A percentile compares a stretch with the other conserved stretches of the same genome.
phyloP scores from a whole-genome alignment of 2,888 invertebrate genomes.

The Pharmacophagus antenor region DNA sequence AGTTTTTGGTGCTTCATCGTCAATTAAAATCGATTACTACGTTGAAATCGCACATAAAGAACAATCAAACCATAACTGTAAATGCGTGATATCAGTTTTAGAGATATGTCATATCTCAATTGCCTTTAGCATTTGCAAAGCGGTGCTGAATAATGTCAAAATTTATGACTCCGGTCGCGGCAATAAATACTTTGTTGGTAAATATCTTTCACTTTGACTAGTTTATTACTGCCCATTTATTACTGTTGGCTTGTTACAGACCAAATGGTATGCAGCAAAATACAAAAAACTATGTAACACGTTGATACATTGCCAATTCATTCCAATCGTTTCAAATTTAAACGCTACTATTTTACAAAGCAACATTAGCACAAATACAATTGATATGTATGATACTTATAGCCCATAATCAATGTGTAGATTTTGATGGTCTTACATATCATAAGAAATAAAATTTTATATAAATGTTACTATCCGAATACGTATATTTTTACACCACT shows the following conservation, averaged over 20 bases:
- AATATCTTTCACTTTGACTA: slow-evolving; percentile 21
- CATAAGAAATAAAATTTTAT: too few species aligned
- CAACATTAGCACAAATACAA: too few species aligned
- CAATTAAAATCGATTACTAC: neutral
- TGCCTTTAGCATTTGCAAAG: slow-evolving; percentile 20
- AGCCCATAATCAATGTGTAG: too few species aligned
- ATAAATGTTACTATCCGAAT: too few species aligned
- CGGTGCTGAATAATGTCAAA: slow-evolving; percentile 12
- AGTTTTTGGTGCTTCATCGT: neutral
- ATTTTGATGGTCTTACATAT: too few species aligned
- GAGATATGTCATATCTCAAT: slow-evolving; percentile 17
- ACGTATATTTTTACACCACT: too few species aligned
- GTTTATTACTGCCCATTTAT: slow-evolving; percentile 15
- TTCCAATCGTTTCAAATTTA: too few species aligned
- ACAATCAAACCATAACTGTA: neutral
- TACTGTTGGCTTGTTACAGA: neutral
- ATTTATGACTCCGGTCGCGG: slow-evolving; percentile 19
- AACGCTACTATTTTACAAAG: too few species aligned
- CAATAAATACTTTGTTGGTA: slow-evolving; percentile 21
- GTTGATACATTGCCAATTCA: neutral
- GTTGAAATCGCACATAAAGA: neutral
- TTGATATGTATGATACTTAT: too few species aligned
- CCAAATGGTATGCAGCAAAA: neutral
- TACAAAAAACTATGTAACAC: neutral
- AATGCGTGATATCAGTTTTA: neutral